Conservation (phyloP, 37 sponge, comb jelly and placozoan genomes). For the Agelas oroides region DNA sequence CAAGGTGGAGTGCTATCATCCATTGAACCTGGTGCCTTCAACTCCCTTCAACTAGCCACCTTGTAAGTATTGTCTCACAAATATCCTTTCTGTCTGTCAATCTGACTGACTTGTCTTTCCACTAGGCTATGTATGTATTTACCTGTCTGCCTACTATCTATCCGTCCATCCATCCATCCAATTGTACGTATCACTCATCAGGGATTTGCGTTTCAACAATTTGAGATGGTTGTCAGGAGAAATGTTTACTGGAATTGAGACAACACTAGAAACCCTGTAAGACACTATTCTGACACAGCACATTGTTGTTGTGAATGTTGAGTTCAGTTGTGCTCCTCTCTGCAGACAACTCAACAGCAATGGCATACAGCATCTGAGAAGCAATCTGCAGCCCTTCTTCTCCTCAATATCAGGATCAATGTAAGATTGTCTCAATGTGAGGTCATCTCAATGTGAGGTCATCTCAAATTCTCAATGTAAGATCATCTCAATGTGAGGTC, state of each 20-base stretch:
- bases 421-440: background rate
- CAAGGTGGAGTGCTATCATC: no score
- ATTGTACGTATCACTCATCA: background rate
- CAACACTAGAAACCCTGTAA: conserved; percentile 18
- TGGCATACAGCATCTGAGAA: background rate
- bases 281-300: background rate
- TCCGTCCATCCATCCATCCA: no score
- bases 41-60: background rate
- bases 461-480: no score
- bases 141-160: no score
- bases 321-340: background rate
- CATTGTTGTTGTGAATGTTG: background rate
- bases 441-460: background rate
- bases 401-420: background rate
- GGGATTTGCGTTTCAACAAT: conserved; percentile 25
- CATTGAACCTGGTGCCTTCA: conserved; percentile 45
- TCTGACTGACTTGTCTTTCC: no score
- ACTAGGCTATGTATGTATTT: no score
- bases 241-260: conserved; percentile 11
- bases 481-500: background rate
- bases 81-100: no score
- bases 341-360: conserved; percentile 22
- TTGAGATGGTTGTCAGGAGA: conserved; percentile 37
- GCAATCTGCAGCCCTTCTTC: conserved; percentile 50
- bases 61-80: no score